Evolutionary conservation across 2,113 vertebrate genomes (phyloP).

Genomic region (Sakesphorus luctuosus): DNA sequence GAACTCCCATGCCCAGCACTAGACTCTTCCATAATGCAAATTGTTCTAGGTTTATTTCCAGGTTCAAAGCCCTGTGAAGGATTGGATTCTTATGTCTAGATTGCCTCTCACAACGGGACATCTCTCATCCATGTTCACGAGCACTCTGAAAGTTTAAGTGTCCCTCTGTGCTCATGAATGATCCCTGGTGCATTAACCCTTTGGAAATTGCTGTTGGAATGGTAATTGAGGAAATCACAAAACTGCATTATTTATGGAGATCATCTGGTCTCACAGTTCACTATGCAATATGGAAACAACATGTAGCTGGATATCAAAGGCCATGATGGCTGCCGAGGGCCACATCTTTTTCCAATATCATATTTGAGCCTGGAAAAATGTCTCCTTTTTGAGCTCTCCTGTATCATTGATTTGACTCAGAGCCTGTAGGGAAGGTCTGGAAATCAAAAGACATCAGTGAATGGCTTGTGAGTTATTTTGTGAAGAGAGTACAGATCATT

Average conservation of each 20-base stretch:
- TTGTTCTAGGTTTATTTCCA: neutral
- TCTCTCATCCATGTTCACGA: neutral
- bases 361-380: neutral
- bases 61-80: neutral
- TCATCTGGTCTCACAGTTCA: conserved; percentile 50
- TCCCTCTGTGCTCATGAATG: neutral
- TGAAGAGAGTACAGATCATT: conserved; percentile 40
- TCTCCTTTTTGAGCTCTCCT: conserved; percentile 39
- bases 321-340: conserved; percentile 31
- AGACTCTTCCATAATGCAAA: neutral
- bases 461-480: conserved; percentile 46
- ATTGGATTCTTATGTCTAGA: neutral
- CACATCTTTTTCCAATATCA: conserved; percentile 64
- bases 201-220: neutral
- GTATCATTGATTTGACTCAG: conserved; percentile 49
- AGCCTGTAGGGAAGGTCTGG: conserved; percentile 33
- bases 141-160: neutral
- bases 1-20: neutral
- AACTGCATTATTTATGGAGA: conserved; percentile 45
- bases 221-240: conserved; percentile 15
- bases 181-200: neutral
- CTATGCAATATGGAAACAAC: conserved; percentile 49
- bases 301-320: conserved; percentile 55
- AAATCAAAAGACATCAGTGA: conserved; percentile 47
- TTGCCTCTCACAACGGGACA: neutral